Conservation (phyloP, 2,797 vertebrate genomes). For the Lycodopsis pacificus region DNA sequence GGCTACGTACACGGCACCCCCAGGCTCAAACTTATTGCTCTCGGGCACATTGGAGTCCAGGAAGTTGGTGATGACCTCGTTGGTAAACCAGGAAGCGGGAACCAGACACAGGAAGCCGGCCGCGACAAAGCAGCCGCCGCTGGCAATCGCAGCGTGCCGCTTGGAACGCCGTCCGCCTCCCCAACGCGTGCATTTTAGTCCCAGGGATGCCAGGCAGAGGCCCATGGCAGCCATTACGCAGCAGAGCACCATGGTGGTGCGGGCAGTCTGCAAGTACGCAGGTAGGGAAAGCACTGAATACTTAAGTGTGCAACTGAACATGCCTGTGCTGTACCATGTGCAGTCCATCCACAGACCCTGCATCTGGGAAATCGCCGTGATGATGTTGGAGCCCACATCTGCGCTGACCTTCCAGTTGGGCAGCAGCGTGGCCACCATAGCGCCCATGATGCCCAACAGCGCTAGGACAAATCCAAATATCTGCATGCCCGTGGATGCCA, state of each 20-base stretch:
- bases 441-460: slow-evolving; percentile 89
- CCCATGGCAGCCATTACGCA: slow-evolving; percentile 92
- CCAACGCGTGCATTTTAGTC: slow-evolving; percentile 94
- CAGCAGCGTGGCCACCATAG: slow-evolving; percentile 91
- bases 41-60: slow-evolving; percentile 91
- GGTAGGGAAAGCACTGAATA: slow-evolving; percentile 92
- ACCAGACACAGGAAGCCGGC: slow-evolving; percentile 90
- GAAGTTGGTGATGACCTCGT: slow-evolving; percentile 93
- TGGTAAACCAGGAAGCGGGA: slow-evolving; percentile 95
- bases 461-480: slow-evolving; percentile 94
- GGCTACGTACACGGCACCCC: slow-evolving; percentile 92
- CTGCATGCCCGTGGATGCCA: slow-evolving; percentile 93
- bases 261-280: slow-evolving; percentile 90
- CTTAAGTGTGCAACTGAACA: slow-evolving; percentile 95
- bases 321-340: slow-evolving; percentile 97
- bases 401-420: slow-evolving; percentile 97
- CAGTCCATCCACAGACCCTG: slow-evolving; percentile 99
- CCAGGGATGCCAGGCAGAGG: slow-evolving; percentile 89
- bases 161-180: slow-evolving; percentile 90
- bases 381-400: slow-evolving; percentile 91
- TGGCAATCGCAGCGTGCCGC: slow-evolving; percentile 88
- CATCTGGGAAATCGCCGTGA: slow-evolving; percentile 93
- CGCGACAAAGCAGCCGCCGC: slow-evolving; percentile 90
- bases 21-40: slow-evolving; percentile 94
- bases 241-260: slow-evolving; percentile 95